Evolutionary conservation across 1,140 invertebrate species (phyloP), one percentile per base, ranked within the genome.

Genomic region (Bombus sibiricus): DNA sequence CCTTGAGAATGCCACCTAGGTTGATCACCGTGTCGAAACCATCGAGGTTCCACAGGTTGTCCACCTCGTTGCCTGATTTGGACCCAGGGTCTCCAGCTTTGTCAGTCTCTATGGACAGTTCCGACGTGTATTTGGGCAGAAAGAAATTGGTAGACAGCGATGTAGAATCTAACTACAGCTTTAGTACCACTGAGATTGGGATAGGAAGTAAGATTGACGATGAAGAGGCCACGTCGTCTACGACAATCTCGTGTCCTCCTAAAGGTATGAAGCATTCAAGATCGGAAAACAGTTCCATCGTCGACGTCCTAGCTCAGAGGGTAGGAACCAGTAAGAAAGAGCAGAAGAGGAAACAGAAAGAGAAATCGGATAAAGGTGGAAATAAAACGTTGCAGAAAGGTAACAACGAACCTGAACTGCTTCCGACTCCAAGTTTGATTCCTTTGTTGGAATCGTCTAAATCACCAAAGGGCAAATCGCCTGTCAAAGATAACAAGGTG

Each of bases 1-100:
- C 97, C 0, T 93, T 98, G 3, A 96, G 98, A 79, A 98, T 98
- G 96, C 97, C 98, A 5, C 94, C 97, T 25, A 96, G 96, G 85
- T 94, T 98, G 62, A 98, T 98, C 81, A 97, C 97, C 12, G 97
- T 98, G 13, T 97, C 97, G 39, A 95, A 96, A 79, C 96, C 96
- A 0, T 95, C 96, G 9, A 92, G 95, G 72, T 95, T 95, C 86
- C 95, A 96, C 39, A 91, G 96, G 74, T 94, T 97, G 32, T 97
- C 97, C 0, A 97, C 97, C 34, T 98, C 97, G 0, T 92, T 98
- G 37, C 97, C 97, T 0, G 97, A 98, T 91, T 94, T 98, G 71
- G 97, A 98, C 89, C 96, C 97, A 2, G 95, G 96, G 18, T 97
- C 96, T 34, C 97, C 97, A 9, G 96, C 96, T 10, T 94, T 96